Base-by-base conservation (phyloP, 1,140 invertebrate species). In the Tetramorium parvispinum region DNA sequence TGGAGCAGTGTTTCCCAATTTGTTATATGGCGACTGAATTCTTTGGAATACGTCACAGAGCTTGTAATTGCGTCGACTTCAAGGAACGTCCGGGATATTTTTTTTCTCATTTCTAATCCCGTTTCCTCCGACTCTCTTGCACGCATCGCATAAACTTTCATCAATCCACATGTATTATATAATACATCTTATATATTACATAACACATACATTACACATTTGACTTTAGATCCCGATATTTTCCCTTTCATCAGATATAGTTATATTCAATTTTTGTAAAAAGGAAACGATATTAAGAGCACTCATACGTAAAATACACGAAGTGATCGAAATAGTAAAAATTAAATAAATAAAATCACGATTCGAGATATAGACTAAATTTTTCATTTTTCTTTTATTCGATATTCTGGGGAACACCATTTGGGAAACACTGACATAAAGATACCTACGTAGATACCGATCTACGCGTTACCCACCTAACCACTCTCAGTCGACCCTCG, bases 381-480 rank as follows among this genome's bases (percentile, higher is more conserved):
- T 75, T 46, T 13, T 10, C 27, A 27, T 16, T 59, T 82, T 43
- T n/a, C 21, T 55, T 57, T 57, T 43, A 46, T 49, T 21, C 10
- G 18, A 2, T 7, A 27, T 70, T 57, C 43, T 40, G 40, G 53
- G 40, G 13, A 46, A 24, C 32, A 10, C 27, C n/a, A 73, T 83
- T 83, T 73, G 66, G 66, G 79, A 83, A 83, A 83, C 53, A 83
- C 79, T 46, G 79, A 59, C 21, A n/a, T 27, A 70, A 71, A 73
- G 18, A 79, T 53, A 46, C 57, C 53, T 87, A 86, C 27, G 55
- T 86, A 85, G 49, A 76, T 90, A 88, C 79, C 78, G 75, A 88
- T 51, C 85, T 57, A 85, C 21, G 63, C 46, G 21, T 81, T 77
- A 81, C 57, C 63, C 16, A 66, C 55, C 65, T 46, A 61, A 57